Percentiles rank a stretch among this genome's conserved stretches.
phyloP scores from a whole-genome alignment of 2,888 invertebrate species.

The Phalera bucephala region DNA sequence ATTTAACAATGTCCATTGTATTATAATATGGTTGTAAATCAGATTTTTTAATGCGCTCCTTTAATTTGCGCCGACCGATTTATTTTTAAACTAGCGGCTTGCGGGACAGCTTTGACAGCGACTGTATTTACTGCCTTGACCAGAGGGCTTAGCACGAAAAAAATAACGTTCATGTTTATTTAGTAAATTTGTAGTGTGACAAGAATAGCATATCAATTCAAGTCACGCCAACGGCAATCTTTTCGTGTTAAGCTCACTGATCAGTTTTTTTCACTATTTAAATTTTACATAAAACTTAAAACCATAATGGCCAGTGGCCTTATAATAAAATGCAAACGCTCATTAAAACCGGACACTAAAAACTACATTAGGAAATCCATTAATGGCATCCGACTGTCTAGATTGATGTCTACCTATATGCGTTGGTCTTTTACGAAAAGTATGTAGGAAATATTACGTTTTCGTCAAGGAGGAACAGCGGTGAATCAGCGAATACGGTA shows the following conservation, averaged over 20 bases:
- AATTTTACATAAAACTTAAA: not conserved
- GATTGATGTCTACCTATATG: not conserved
- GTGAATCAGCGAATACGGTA: constrained; percentile 29
- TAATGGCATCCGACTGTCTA: not conserved
- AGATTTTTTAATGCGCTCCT: constrained; percentile 57
- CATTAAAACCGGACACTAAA: not conserved
- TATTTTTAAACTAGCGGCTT: constrained; percentile 50
- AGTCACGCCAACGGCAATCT: constrained; percentile 37
- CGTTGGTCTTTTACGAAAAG: not conserved
- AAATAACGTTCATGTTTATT: no score
- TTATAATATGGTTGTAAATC: constrained; percentile 69
- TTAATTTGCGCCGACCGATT: constrained; percentile 60
- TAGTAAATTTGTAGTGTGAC: no score
- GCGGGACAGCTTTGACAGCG: constrained; percentile 41
- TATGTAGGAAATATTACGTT: constrained; percentile 6
- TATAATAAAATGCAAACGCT: not conserved
- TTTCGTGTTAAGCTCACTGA: no score
- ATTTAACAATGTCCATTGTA: constrained; percentile 63
- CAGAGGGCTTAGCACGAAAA: no score
- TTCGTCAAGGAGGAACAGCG: constrained; percentile 14
- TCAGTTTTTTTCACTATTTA: constrained; percentile 11
- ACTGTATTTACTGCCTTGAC: constrained; percentile 44
- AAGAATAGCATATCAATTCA: constrained; percentile 34
- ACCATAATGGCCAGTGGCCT: no score
- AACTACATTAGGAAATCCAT: not conserved